These are phyloP conservation scores for Rhyacophila evoluta DNA, from an alignment of 2,888 invertebrate genomes.

Conservation along the genomic window DNA sequence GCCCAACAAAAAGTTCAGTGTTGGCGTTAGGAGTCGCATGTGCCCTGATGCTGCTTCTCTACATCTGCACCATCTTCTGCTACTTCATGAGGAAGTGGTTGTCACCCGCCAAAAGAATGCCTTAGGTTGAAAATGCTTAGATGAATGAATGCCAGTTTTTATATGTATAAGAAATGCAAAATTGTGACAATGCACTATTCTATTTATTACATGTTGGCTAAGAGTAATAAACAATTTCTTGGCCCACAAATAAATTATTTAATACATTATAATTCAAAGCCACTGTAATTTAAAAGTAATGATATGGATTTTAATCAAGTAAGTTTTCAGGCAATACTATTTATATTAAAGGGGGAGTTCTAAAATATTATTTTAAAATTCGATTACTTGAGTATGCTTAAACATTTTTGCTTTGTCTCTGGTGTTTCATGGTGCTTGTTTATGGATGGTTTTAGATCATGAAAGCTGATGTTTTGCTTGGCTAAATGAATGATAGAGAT, in stretches of 20 bases:
- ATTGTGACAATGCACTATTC: neutral
- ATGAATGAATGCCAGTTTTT: neutral
- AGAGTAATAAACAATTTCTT: too few relatives aligned
- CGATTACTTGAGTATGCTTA: neutral
- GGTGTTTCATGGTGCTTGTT: neutral
- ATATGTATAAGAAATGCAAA: conserved; percentile 3
- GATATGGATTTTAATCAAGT: too few relatives aligned
- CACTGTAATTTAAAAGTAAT: too few relatives aligned
- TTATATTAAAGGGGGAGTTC: too few relatives aligned
- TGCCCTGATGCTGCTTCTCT: conserved; percentile 87
- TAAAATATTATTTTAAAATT: too few relatives aligned
- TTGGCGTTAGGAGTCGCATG: conserved; percentile 91
- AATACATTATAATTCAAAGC: too few relatives aligned
- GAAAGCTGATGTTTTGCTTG: neutral
- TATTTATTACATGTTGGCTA: neutral
- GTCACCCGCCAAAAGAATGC: conserved; percentile 84
- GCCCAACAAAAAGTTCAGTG: conserved; percentile 93
- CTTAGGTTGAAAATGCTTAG: conserved; percentile 58
- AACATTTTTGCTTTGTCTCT: neutral
- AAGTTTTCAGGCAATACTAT: too few relatives aligned
- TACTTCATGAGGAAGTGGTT: conserved; percentile 95
- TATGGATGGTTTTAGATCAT: neutral
- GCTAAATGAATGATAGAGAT: neutral
- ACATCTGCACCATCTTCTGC: conserved; percentile 92
- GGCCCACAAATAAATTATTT: too few relatives aligned